phyloP scores from a whole-genome alignment of 1,140 invertebrate genomes.

The Bombyx mandarina region DNA sequence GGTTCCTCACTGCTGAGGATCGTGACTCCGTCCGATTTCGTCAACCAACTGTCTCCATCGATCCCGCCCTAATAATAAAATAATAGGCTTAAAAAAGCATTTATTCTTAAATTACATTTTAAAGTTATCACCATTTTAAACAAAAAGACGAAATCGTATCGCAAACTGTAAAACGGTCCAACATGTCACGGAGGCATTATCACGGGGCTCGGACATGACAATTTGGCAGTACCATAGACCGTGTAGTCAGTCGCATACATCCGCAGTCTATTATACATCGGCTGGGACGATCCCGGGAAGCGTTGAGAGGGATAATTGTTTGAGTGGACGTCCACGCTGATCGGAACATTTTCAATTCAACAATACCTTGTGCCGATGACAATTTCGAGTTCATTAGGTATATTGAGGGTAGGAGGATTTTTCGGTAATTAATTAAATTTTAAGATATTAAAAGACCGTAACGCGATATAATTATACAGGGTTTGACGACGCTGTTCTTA shows the following conservation, averaged over 20 bases:
- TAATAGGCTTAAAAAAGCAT: too few relatives aligned
- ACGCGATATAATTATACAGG: too few relatives aligned
- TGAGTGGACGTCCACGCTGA: neutral
- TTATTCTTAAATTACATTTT: too few relatives aligned
- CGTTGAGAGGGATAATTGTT: slow-evolving; percentile 12
- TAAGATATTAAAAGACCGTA: too few relatives aligned
- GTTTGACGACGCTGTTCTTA: too few relatives aligned
- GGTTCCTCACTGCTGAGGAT: too few relatives aligned
- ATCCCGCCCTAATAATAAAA: too few relatives aligned
- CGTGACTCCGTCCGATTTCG: too few relatives aligned
- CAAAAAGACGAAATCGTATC: slow-evolving; percentile 1
- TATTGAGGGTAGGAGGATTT: neutral
- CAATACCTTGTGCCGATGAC: neutral
- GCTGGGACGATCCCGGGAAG: neutral
- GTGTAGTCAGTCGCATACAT: slow-evolving; percentile 4
- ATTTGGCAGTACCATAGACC: slow-evolving; percentile 6
- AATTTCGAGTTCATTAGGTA: neutral
- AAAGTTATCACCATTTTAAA: too few relatives aligned
- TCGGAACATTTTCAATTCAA: neutral
- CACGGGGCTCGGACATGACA: slow-evolving; percentile 16
- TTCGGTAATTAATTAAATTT: neutral
- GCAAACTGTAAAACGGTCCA: slow-evolving; percentile 6
- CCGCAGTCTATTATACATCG: slow-evolving; percentile 5
- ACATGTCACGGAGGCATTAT: slow-evolving; percentile 13
- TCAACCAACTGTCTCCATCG: too few relatives aligned